Conservation (phyloP, 2,797 vertebrate genomes). For the Rhinichthys osculus region DNA sequence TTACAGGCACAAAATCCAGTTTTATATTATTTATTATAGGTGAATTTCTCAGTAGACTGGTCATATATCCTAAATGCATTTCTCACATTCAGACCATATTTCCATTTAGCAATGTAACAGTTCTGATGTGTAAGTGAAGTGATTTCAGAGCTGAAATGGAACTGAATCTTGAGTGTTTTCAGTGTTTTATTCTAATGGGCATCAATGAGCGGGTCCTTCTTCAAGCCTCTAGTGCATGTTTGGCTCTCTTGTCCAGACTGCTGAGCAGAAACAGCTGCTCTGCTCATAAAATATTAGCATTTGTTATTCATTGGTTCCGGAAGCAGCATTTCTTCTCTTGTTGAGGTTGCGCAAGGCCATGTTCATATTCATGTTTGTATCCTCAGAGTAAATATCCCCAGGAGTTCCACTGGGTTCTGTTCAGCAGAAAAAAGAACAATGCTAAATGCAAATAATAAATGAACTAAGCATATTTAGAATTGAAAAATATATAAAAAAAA, state of each 20-base stretch:
- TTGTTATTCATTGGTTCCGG: constrained; percentile 61
- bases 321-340: constrained; percentile 15
- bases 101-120: background rate
- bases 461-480: background rate
- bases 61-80: background rate
- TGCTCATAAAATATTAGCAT: constrained; percentile 65
- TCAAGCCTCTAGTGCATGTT: constrained; percentile 2
- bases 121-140: constrained; percentile 31
- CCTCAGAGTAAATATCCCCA: background rate
- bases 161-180: constrained; percentile 27
- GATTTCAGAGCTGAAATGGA: constrained; percentile 44
- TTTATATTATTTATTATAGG: background rate
- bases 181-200: constrained; percentile 19
- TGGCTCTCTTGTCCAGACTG: constrained; percentile 5
- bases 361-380: constrained; percentile 27
- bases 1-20: background rate
- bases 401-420: background rate
- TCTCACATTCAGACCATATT: background rate
- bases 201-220: constrained; percentile 43
- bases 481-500: background rate
- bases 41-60: background rate
- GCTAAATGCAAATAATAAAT: background rate
- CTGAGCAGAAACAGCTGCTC: constrained; percentile 75
- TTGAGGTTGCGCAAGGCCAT: background rate
- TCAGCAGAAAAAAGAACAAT: background rate